phyloP scores from a whole-genome alignment of 2,797 vertebrate genomes.

The Xyrichtys novacula region DNA sequence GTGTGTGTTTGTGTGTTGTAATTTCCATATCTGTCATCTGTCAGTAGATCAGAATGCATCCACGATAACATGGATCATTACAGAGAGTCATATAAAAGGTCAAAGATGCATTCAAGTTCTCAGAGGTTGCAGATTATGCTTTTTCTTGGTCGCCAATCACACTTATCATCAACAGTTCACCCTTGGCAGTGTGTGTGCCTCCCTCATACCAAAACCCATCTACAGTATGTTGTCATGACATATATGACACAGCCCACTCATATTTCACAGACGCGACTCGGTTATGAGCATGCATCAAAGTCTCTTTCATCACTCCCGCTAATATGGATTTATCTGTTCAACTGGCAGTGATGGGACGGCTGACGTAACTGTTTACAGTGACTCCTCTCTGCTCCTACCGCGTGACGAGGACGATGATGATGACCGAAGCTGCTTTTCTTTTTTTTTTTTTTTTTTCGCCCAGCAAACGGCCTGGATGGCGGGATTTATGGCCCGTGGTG shows the following conservation, averaged over 20 bases:
- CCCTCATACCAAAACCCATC: slow-evolving; percentile 64
- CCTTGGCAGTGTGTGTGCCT: slow-evolving; percentile 22
- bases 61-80: slow-evolving; percentile 70
- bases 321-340: slow-evolving; percentile 86
- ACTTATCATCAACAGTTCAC: slow-evolving; percentile 67
- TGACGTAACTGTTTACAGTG: slow-evolving; percentile 83
- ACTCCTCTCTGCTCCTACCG: slow-evolving; percentile 49
- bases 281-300: slow-evolving; percentile 76
- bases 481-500: slow-evolving; percentile 81
- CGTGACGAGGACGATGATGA: slow-evolving; percentile 66
- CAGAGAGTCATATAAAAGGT: slow-evolving; percentile 70
- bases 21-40: slow-evolving; percentile 67
- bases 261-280: slow-evolving; percentile 75
- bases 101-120: slow-evolving; percentile 70
- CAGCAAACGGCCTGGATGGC: slow-evolving; percentile 55
- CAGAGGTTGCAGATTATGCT: slow-evolving; percentile 62
- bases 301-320: slow-evolving; percentile 79
- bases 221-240: slow-evolving; percentile 77
- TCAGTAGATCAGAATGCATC: slow-evolving; percentile 55
- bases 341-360: slow-evolving; percentile 74
- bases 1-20: slow-evolving; percentile 20
- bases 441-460: slow-evolving; percentile 45
- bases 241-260: slow-evolving; percentile 72
- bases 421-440: slow-evolving; percentile 57
- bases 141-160: slow-evolving; percentile 60